Base-by-base conservation (phyloP, 2,113 vertebrate genomes). In the Phylloscopus trochilus region DNA sequence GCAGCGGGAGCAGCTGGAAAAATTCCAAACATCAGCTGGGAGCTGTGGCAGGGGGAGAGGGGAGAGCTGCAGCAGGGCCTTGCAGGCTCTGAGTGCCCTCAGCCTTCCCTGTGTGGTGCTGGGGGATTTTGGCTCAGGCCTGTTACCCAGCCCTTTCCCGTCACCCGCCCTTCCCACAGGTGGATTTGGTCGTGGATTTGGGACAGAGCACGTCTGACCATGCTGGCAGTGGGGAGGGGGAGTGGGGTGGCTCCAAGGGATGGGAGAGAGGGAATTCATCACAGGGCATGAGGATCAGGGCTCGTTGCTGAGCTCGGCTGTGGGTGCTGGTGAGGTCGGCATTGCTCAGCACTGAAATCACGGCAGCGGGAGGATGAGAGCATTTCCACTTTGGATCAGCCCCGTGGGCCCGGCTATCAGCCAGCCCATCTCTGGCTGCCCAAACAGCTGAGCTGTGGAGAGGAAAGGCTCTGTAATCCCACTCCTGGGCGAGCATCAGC, bases 111-210 rank as follows among this genome's bases (percentile, higher is more conserved):
- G 37, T 6, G 35, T 13, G 44, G 19, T 21, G 20, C 44, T 46
- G 31, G 5, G 7, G 69, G 22, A 46, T 18, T 33, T 41, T 9
- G 77, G 73, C 7, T 51, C 72, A 27, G 67, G 4, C 6, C 17
- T 2, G 1, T 37, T 47, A 53, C 4, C 52, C 21, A 0, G 0
- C 28, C 33, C 28, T 5, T 78, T 63, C 15, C 21, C n/a, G 2
- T 46, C 72, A 10, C 16, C 37, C 1, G 0, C 28, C 0, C 0
- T 52, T 81, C 64, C 83, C 0, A 0, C 23, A 7, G 75, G 47
- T 75, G 62, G 81, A 9, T 75, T 79, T 62, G 67, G 52, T 14
- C 17, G 0, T 4, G 60, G 80, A 13, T 20, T 1, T 16, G 70
- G 35, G 39, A 15, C 72, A 7, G 74, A 43, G 24, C 11, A 0